phyloP scores from a whole-genome alignment of 2,113 vertebrate genomes.

The Cyanocitta stelleri region DNA sequence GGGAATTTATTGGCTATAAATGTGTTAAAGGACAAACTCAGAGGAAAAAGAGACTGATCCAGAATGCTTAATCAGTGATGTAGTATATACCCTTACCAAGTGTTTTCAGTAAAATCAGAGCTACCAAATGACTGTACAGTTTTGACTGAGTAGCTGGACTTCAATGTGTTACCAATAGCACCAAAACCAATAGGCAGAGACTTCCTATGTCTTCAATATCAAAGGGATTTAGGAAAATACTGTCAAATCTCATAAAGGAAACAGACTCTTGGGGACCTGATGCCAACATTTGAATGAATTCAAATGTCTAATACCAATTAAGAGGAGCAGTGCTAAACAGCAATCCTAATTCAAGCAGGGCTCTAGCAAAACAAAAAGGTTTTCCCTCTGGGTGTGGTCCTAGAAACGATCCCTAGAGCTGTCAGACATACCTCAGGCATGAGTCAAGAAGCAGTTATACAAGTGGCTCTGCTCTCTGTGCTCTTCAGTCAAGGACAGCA shows the following conservation, averaged over 20 bases:
- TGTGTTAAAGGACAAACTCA: not conserved
- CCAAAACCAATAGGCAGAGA: not conserved
- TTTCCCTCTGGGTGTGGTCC: constrained; percentile 49
- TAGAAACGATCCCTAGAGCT: not conserved
- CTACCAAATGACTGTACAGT: not conserved
- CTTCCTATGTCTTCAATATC: not conserved
- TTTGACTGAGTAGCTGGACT: not conserved
- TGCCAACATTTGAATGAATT: not conserved
- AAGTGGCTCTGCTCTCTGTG: not conserved
- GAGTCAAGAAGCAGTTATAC: constrained; percentile 53
- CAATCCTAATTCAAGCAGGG: constrained; percentile 7
- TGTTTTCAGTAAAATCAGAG: not conserved
- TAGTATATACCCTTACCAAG: not conserved
- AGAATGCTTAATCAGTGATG: not conserved
- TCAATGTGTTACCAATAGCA: not conserved
- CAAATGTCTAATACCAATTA: not conserved
- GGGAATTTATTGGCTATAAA: not conserved
- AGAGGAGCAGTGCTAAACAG: not conserved
- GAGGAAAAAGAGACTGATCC: not conserved
- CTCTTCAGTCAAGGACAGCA: not conserved
- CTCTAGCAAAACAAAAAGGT: not conserved
- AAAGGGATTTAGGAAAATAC: not conserved
- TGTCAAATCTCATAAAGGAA: not conserved
- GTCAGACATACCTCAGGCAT: not conserved
- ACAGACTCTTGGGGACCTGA: not conserved